phyloP scores from a whole-genome alignment of 1,140 invertebrate species.

The Leptonema lineaticorne region DNA sequence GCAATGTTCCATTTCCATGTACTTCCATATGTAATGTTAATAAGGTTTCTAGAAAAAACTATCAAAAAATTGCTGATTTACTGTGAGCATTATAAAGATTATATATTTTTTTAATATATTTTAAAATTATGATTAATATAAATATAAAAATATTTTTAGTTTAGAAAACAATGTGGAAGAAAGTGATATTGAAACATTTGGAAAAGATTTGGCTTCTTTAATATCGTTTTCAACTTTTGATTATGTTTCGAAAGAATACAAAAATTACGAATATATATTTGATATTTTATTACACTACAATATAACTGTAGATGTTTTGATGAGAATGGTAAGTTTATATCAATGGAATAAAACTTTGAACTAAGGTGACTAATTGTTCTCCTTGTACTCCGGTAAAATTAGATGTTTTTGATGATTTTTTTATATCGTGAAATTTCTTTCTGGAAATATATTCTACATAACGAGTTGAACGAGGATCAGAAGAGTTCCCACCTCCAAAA shows the following conservation, averaged over 20 bases:
- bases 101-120: neutral
- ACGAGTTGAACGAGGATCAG: too few species aligned
- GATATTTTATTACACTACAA: neutral
- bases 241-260: neutral
- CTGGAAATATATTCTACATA: too few species aligned
- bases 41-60: constrained; percentile 18
- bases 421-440: too few species aligned
- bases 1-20: constrained; percentile 4
- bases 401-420: too few species aligned
- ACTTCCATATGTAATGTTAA: constrained; percentile 9
- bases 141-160: neutral
- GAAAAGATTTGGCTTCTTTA: neutral
- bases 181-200: constrained; percentile 2
- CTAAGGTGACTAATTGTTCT: too few species aligned
- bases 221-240: constrained; percentile 9
- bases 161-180: neutral
- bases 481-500: too few species aligned
- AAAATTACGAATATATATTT: constrained; percentile 4
- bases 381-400: too few species aligned
- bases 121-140: neutral
- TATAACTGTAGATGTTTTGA: neutral
- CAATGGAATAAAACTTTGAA: too few species aligned
- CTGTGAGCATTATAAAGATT: neutral
- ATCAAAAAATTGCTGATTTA: neutral
- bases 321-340: constrained; percentile 2